These are phyloP conservation scores for Monarcha castaneiventris DNA, from an alignment of 2,113 vertebrate genomes.

Conservation along the genomic window DNA sequence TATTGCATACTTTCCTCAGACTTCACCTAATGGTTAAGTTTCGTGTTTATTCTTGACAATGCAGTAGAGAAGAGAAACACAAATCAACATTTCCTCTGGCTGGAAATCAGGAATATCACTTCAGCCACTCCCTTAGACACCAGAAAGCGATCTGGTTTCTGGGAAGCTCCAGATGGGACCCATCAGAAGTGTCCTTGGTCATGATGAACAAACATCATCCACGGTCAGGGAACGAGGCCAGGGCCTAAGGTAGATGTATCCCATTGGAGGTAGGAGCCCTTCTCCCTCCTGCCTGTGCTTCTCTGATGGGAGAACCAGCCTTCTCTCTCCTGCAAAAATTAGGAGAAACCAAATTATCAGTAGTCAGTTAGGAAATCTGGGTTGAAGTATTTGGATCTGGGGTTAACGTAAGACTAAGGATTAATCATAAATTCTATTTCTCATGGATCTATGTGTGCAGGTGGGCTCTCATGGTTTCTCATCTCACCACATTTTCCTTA, in stretches of 20 bases:
- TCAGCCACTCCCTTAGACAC: neutral
- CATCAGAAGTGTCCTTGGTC: neutral
- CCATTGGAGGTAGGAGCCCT: neutral
- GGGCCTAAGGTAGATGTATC: too few species aligned
- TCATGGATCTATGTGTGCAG: neutral
- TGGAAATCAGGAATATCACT: neutral
- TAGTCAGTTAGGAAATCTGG: neutral
- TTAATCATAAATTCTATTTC: neutral
- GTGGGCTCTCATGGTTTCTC: neutral
- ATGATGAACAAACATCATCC: neutral
- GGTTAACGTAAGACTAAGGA: neutral
- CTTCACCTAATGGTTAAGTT: neutral
- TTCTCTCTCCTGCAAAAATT: neutral
- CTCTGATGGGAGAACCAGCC: neutral
- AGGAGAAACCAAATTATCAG: neutral
- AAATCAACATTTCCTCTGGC: neutral
- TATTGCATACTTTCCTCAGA: neutral
- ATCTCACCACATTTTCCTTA: neutral
- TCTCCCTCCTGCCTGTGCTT: neutral
- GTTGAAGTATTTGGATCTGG: neutral
- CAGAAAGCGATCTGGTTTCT: too few species aligned
- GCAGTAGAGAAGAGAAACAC: neutral
- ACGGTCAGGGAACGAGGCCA: too few species aligned
- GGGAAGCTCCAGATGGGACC: neutral
- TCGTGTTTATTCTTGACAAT: neutral